These are phyloP conservation scores for Lordiphosa mommai DNA, from an alignment of 1,140 invertebrate species.

Conservation along the genomic window DNA sequence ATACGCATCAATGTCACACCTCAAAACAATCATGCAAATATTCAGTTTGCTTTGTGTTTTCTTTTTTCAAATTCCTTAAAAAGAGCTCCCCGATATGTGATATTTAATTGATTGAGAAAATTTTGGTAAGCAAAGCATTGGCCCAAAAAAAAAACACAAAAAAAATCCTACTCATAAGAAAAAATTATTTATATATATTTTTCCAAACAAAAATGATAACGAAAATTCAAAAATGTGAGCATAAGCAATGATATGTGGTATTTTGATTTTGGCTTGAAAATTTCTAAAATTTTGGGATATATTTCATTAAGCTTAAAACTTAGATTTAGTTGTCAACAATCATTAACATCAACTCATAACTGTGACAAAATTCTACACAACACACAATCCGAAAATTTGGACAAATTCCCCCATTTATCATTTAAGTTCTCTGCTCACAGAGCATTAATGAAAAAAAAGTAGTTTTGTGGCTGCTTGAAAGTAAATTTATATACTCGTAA, in stretches of 20 bases:
- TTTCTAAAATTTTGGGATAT: conserved; percentile 10
- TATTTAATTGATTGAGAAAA: conserved; percentile 70
- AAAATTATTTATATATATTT: neutral
- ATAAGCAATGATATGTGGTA: conserved; percentile 47
- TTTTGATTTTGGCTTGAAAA: conserved; percentile 51
- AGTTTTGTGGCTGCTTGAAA: conserved; percentile 71
- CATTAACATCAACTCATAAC: conserved; percentile 61
- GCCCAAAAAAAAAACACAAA: conserved; percentile 21
- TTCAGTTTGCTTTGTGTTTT: conserved; percentile 49
- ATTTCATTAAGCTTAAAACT: conserved; percentile 57
- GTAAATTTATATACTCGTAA: conserved; percentile 42
- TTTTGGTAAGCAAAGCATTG: conserved; percentile 36
- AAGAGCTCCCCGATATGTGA: conserved; percentile 79
- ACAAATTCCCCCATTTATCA: no score
- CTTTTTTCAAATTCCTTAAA: conserved; percentile 59
- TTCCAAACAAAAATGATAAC: neutral
- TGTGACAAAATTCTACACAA: conserved; percentile 57
- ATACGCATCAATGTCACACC: conserved; percentile 20
- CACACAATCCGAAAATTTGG: conserved; percentile 17
- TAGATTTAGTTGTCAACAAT: conserved; percentile 64
- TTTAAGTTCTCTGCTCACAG: conserved; percentile 30
- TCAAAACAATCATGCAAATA: conserved; percentile 45
- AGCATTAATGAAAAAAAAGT: conserved; percentile 28
- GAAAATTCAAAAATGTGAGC: conserved; percentile 63
- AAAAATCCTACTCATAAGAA: conserved; percentile 8